Evolutionary conservation across 2,888 invertebrate species (phyloP).

Genomic region (Trachelus tabidus): DNA sequence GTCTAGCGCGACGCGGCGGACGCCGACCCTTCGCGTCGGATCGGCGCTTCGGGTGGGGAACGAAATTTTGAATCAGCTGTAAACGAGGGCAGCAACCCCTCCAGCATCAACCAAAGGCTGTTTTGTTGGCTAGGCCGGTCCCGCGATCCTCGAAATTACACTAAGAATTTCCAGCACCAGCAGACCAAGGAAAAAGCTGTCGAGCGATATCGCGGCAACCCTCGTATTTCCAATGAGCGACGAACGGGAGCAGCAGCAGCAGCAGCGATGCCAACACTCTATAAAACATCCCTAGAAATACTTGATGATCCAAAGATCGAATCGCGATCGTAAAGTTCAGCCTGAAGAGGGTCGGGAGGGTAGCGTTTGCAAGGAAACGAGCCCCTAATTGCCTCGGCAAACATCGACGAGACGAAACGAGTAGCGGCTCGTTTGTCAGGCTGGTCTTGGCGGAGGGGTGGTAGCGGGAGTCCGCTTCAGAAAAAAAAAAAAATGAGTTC

Average conservation of each 20-base stretch:
- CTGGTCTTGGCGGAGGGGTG: neutral
- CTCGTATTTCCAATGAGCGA: neutral
- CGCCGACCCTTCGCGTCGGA: slow-evolving; percentile 24
- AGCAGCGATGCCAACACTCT: neutral
- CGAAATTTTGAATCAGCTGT: slow-evolving; percentile 9
- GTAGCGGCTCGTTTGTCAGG: slow-evolving; percentile 1
- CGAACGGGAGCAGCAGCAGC: neutral
- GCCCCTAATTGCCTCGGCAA: slow-evolving; percentile 3
- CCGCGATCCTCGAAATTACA: neutral
- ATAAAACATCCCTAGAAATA: neutral
- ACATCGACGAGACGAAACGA: slow-evolving; percentile 5
- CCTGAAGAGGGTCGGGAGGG: neutral
- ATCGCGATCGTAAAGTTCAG: neutral
- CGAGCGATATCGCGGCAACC: neutral
- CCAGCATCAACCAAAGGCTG: neutral
- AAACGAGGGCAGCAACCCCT: slow-evolving; percentile 7
- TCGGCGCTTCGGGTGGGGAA: neutral
- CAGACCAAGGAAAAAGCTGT: neutral
- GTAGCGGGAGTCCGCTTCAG: neutral
- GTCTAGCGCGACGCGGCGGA: slow-evolving; percentile 44
- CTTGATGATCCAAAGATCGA: neutral
- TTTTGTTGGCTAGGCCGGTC: neutral
- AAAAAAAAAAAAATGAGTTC: neutral
- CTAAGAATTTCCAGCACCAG: neutral
- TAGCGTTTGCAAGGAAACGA: neutral